Base-by-base conservation (phyloP, 2,797 vertebrate species). In the Cryptoprocta ferox region DNA sequence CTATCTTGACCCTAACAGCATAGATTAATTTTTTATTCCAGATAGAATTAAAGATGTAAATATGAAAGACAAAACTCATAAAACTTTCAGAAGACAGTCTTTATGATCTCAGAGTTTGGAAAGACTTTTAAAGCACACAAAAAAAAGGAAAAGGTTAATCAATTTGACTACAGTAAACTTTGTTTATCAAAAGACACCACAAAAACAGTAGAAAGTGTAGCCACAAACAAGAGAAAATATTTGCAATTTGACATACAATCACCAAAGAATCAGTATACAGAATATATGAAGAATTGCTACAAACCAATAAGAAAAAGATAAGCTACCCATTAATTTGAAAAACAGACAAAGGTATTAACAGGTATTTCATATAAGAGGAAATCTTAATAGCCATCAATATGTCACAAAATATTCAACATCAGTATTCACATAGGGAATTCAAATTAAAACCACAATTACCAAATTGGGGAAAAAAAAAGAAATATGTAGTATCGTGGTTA, bases 41-140 rank as follows among this genome's bases (percentile, higher is more conserved):
- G 3, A 88, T 76, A 87, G 80, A 15, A 70, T 80, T 92, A 50
- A 87, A 90, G 19, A 68, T 61, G 0, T 81, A 85, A 94, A 89
- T 53, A 78, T 53, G 56, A 87, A 89, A 82, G 63, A 19, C 39
- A 75, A 86, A 73, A 75, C 39, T 82, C 75, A 95, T 80, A 79
- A 83, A 92, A 70, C 16, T 37, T 92, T 96, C 45, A 90, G 61
- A 88, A 93, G n/a, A 59, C 11, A 90, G 28, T 79, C 21, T 71
- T 85, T 71, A 26, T 91, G 35, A 86, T 79, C 63, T 93, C 82
- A 59, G 53, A 89, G 4, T 94, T 75, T 94, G 28, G 26, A 85
- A 89, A 91, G 53, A 89, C 63, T 94, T 89, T 37, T 79, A 63
- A 95, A 89, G 26, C 24, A n/a, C 30, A 89, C 81, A 75, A 88